phyloP scores from a whole-genome alignment of 2,888 invertebrate species.

The Sepioteuthis lessoniana region DNA sequence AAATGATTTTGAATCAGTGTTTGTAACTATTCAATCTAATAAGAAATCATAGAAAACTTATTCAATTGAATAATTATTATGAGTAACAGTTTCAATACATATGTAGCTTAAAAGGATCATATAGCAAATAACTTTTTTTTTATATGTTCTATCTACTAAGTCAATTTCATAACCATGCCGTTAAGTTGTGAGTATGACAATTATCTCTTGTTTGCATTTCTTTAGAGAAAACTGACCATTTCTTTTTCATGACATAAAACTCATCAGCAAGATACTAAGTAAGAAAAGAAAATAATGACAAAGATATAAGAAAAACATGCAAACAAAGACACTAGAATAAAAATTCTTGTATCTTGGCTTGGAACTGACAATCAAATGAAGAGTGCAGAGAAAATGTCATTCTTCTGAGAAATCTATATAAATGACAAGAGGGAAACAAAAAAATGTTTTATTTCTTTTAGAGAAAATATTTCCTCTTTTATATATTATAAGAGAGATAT shows the following conservation, averaged over 20 bases:
- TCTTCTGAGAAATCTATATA: constrained; percentile 3
- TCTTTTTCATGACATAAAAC: neutral
- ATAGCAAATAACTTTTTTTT: neutral
- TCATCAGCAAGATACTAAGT: neutral
- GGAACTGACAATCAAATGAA: neutral
- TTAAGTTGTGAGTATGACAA: neutral
- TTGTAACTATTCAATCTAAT: no score
- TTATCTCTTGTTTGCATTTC: neutral
- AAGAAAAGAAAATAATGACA: neutral
- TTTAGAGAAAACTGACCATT: neutral
- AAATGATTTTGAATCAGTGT: no score
- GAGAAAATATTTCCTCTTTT: neutral
- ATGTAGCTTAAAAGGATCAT: neutral
- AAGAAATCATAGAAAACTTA: no score
- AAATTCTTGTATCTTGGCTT: neutral
- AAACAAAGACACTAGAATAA: no score
- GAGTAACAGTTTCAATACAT: no score
- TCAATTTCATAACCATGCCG: neutral
- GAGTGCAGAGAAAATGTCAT: neutral
- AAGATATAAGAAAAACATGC: neutral
- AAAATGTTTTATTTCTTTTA: neutral
- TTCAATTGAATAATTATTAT: no score
- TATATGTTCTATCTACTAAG: neutral
- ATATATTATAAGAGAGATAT: neutral
- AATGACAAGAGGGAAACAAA: neutral